Evolutionary conservation across 2,113 vertebrate genomes (phyloP).

Genomic region (Phaethon lepturus): DNA sequence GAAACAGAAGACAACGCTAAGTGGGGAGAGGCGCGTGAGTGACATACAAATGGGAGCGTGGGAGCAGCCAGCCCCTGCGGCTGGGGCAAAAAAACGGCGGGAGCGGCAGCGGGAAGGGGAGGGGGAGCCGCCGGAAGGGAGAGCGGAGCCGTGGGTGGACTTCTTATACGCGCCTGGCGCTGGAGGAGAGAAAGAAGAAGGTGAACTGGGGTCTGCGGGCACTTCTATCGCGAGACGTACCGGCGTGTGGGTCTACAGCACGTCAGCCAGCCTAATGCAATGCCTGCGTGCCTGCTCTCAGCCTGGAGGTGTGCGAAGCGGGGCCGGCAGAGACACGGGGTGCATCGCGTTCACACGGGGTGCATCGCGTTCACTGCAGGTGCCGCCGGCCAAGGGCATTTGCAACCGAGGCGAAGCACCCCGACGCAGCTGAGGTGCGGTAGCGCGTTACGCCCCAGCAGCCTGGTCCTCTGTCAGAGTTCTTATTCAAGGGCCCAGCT

Average conservation of each 20-base stretch:
- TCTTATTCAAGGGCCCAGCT: not conserved
- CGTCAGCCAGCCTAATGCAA: not conserved
- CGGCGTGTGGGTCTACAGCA: rapidly evolving
- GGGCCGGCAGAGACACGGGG: not conserved
- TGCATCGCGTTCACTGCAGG: rapidly evolving
- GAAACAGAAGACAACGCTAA: conserved; percentile 43
- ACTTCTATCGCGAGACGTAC: rapidly evolving
- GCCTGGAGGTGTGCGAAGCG: not conserved
- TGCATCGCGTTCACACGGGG: rapidly evolving
- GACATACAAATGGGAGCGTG: conserved; percentile 24
- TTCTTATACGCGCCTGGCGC: not conserved
- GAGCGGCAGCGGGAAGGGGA: not conserved
- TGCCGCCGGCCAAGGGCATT: not conserved
- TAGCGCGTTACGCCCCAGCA: not conserved
- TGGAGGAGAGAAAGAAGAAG: not conserved
- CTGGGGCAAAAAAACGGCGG: too few relatives aligned
- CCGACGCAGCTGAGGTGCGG: rapidly evolving
- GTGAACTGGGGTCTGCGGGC: not conserved
- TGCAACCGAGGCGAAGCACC: not conserved
- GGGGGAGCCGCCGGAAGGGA: not conserved
- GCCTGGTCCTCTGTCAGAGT: not conserved
- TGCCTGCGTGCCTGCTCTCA: not conserved
- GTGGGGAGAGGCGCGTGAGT: not conserved
- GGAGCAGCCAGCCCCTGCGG: conserved; percentile 12
- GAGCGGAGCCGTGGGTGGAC: rapidly evolving